Evolutionary conservation across 2,113 vertebrate species (phyloP).

Genomic region (Vidua macroura): DNA sequence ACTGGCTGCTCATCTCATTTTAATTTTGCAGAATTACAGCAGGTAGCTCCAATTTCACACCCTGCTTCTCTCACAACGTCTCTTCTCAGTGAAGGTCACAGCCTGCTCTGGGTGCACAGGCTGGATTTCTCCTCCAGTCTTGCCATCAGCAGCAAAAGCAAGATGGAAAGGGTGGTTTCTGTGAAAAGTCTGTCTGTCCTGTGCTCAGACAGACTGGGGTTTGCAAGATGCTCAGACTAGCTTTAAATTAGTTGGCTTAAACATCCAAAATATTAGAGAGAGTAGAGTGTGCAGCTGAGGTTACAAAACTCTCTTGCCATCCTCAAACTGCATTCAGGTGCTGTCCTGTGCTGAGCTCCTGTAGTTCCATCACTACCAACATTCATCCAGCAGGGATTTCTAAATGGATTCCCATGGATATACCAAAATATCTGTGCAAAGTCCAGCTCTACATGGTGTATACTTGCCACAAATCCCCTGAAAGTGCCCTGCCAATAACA

Average conservation of each 20-base stretch:
- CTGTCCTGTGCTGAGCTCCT: not conserved
- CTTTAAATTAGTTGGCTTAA: not conserved
- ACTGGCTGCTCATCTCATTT: conserved; percentile 6
- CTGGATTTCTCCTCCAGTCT: not conserved
- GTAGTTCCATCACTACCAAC: not conserved
- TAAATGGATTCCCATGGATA: not conserved
- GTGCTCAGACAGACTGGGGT: not conserved
- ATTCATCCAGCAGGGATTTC: not conserved
- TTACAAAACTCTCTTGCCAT: not conserved
- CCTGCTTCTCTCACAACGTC: not conserved
- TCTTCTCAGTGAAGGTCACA: conserved; percentile 5
- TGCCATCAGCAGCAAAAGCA: not conserved
- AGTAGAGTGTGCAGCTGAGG: not conserved
- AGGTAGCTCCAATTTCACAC: conserved; percentile 64
- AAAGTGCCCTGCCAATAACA: not conserved
- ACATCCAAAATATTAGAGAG: not conserved
- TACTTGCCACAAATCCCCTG: not conserved
- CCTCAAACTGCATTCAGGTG: not conserved
- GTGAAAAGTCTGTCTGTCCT: not conserved
- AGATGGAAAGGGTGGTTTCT: not conserved
- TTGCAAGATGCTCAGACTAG: not conserved
- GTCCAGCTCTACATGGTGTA: not conserved
- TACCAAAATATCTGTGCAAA: not conserved
- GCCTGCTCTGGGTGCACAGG: not conserved
- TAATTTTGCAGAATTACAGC: conserved; percentile 36